Base-by-base conservation (phyloP, 2,113 vertebrate species). In the Phaethornis superciliosus region DNA sequence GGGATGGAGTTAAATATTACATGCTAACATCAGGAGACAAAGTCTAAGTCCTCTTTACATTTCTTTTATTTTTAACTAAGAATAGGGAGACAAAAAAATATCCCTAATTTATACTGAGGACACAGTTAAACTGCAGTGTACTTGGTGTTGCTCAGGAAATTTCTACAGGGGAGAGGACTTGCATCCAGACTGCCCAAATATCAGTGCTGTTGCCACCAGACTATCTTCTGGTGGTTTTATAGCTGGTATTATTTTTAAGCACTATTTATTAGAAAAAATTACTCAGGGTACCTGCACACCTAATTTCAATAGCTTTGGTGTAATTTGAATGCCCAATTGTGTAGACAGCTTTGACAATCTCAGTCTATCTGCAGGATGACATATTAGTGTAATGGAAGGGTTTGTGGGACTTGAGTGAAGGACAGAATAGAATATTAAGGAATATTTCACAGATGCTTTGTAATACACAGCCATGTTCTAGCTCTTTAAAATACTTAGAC, bases 91-190 rank as follows among this genome's bases (percentile, higher is more conserved):
- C 40, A 47, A 47, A 76, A 78, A 28, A 40, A 32, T 42, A 55
- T 44, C 14, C 44, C 28, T 54, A 0, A 85, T 68, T 75, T 71
- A 30, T 11, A 4, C 0, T 47, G 3, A 33, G 17, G 59, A 9
- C 17, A 65, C 7, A 30, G 49, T 68, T 69, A 13, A 8, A 28
- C 12, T 59, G 33, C n/a, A 37, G 27, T 8, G 28, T 18, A 7
- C 55, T 76, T 59, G n/a, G 12, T 60, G 27, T 78, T 51, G 6
- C 72, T 42, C 40, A 10, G 51, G 15, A 85, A 47, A 32, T 74
- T 15, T 27, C 6, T 44, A 15, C 2, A 4, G 21, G 56, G 58
- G 26, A 35, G 18, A 72, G 28, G 33, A 67, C 30, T 30, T 80
- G 32, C 28, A 13, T 40, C 59, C 49, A 10, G 27, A 47, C 42